Evolutionary conservation across 2,797 vertebrate genomes (phyloP), one percentile per base, ranked within the genome.

Genomic region (Pelobates cultripes): DNA sequence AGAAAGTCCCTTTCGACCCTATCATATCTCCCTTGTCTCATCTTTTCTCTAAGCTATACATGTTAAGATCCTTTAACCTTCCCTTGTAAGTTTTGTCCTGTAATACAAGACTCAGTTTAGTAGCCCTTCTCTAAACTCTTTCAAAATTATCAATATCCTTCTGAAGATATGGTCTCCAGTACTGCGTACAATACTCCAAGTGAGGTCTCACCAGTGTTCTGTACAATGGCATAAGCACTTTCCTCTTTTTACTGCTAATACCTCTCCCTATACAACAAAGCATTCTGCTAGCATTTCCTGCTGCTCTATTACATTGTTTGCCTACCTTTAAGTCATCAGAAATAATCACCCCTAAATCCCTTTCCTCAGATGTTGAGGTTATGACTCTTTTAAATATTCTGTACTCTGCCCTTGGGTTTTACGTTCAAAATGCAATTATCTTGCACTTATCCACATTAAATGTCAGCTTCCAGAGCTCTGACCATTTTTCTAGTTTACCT

Each of bases 121-220:
- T 28, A 28, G 28, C 28, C 1, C 28, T 28, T 28, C 28, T 28
- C n/a, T n/a, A n/a, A n/a, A n/a, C n/a, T n/a, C 28, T 28, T 28
- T 28, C 28, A 1, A 28, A 28, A 14, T 1, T 57, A 14, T 57
- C 55, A 12, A 57, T 57, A 57, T 57, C 55, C 55, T 57, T 57
- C 55, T 57, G 70, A 43, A 40, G 70, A 79, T 79, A 53, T 15
- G 63, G 55, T 73, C 45, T 80, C 78, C 78, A 80, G 41, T 80
- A 70, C 53, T 80, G 78, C 78, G 67, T 57, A 73, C n/a, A 73
- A 12, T 57, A 57, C 14, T 57, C 55, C 55, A 57, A 57, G 55
- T 57, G 55, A 57, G 55, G 55, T 57, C 55, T 57, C 55, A 57
- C 55, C 55, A 2, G 55, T 15, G 55, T 12, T 57, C 55, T 57